Percentiles rank a stretch among this genome's conserved stretches.
Evolutionary conservation across 2,797 vertebrate genomes (phyloP).

Genomic region (Cossypha niveicapilla): DNA sequence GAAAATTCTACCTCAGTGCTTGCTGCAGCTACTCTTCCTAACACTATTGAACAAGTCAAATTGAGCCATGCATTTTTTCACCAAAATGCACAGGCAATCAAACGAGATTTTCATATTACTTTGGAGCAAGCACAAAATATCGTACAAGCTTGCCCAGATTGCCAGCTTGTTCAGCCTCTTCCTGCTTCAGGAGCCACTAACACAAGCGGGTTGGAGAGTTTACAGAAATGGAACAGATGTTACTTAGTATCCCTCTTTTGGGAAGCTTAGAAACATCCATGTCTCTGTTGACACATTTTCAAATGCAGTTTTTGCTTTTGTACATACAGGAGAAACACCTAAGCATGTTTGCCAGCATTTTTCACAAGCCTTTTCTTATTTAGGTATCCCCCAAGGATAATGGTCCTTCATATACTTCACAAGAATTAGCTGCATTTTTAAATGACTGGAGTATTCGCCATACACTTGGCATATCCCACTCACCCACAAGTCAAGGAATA

Average conservation of each 20-base stretch:
- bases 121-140: not conserved
- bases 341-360: not conserved
- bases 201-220: too few relatives aligned
- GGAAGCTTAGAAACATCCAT: too few relatives aligned
- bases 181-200: too few relatives aligned
- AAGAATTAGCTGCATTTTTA: not conserved
- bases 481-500: not conserved
- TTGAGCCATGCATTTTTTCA: not conserved
- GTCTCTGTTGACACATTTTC: too few relatives aligned
- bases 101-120: not conserved
- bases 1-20: not conserved
- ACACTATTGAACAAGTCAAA: too few relatives aligned
- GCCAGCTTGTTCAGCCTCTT: too few relatives aligned
- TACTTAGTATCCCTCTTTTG: too few relatives aligned
- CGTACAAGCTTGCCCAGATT: too few relatives aligned
- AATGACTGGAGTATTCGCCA: not conserved
- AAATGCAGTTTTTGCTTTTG: too few relatives aligned
- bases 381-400: not conserved
- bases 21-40: not conserved
- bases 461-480: not conserved
- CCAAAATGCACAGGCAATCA: not conserved
- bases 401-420: not conserved
- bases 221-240: too few relatives aligned
- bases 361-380: not conserved
- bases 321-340: too few relatives aligned